Evolutionary conservation across 2,888 invertebrate genomes (phyloP).

Genomic region (Globia sparganii): DNA sequence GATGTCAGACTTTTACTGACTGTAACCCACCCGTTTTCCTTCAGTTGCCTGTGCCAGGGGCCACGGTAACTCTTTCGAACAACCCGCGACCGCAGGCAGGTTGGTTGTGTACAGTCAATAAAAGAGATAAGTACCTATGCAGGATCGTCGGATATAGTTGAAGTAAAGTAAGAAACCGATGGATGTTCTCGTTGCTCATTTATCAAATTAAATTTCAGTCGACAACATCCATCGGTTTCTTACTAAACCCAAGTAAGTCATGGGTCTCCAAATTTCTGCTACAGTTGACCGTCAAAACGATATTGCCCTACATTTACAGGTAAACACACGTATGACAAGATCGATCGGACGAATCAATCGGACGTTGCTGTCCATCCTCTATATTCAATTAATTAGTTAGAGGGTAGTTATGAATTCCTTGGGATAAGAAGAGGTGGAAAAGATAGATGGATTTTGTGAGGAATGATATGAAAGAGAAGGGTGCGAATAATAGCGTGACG

Average conservation of each 20-base stretch:
- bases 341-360: background rate
- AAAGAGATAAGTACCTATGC: too few species aligned
- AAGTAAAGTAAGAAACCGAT: too few species aligned
- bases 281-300: background rate
- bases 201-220: too few species aligned
- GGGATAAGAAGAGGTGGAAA: background rate
- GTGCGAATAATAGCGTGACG: background rate
- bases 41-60: too few species aligned
- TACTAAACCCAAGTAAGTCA: background rate
- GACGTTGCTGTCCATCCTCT: background rate
- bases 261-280: background rate
- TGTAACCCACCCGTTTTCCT: too few species aligned
- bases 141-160: too few species aligned
- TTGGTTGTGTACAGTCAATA: too few species aligned
- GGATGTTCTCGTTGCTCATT: too few species aligned
- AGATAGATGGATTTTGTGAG: background rate
- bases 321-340: background rate
- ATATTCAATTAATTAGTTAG: background rate
- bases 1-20: too few species aligned
- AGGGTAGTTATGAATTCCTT: background rate
- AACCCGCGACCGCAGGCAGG: too few species aligned
- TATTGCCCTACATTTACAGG: background rate
- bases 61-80: too few species aligned
- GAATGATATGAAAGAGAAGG: background rate
- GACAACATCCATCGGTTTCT: too few species aligned